Evolutionary conservation across 2,797 vertebrate species (phyloP).

Genomic region (Parambassis ranga): DNA sequence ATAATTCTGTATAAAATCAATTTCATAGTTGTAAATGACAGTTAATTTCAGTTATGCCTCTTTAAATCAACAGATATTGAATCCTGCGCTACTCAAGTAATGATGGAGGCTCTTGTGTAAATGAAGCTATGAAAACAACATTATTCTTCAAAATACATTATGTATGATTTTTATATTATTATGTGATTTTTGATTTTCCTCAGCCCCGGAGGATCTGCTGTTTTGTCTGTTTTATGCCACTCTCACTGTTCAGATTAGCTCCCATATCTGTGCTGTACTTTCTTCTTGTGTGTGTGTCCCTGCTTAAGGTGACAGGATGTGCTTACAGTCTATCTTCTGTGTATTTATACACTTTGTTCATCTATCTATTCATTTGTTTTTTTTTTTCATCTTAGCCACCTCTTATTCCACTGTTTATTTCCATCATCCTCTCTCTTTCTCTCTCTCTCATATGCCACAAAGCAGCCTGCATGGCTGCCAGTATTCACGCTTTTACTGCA

Average conservation of each 20-base stretch:
- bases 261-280: background rate
- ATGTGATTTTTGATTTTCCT: background rate
- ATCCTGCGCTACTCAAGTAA: too few relatives aligned
- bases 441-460: too few relatives aligned
- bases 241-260: constrained; percentile 10
- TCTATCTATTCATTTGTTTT: background rate
- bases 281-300: constrained; percentile 1
- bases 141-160: too few relatives aligned
- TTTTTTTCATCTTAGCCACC: background rate
- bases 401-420: background rate
- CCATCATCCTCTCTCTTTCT: background rate
- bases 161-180: background rate
- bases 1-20: too few relatives aligned
- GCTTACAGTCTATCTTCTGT: background rate
- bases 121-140: too few relatives aligned
- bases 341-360: background rate
- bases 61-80: too few relatives aligned
- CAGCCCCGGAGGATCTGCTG: background rate
- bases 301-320: constrained; percentile 33
- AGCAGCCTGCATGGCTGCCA: background rate
- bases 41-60: too few relatives aligned
- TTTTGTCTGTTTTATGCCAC: constrained; percentile 1
- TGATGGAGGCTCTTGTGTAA: too few relatives aligned
- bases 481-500: background rate
- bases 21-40: too few relatives aligned